Evolutionary conservation across 1,140 invertebrate genomes (phyloP).

Genomic region (Chrysoperla carnea): DNA sequence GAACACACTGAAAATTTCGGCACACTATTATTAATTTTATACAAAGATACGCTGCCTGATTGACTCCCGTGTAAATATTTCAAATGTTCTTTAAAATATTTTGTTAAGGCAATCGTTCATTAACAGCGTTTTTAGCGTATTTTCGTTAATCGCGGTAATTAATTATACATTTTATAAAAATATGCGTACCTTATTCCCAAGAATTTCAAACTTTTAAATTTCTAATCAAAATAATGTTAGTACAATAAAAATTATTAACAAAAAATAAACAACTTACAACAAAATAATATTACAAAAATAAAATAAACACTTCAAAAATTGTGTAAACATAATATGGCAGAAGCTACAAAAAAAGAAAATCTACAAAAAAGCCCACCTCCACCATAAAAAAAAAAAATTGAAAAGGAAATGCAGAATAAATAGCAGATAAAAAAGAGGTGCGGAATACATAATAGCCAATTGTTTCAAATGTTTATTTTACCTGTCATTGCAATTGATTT

Average conservation of each 20-base stretch:
- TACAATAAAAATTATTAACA: slow-evolving; percentile 1
- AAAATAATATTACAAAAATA: not conserved
- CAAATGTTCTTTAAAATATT: no score
- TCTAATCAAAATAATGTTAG: not conserved
- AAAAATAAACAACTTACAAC: no score
- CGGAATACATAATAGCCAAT: slow-evolving; percentile 2
- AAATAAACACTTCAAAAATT: slow-evolving; percentile 3
- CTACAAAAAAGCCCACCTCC: not conserved
- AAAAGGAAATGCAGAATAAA: slow-evolving; percentile 6
- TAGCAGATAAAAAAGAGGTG: slow-evolving; percentile 7
- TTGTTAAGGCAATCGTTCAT: no score
- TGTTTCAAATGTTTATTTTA: slow-evolving; percentile 15
- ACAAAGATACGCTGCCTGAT: no score
- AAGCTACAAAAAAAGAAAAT: slow-evolving; percentile 1
- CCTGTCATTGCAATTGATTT: slow-evolving; percentile 56
- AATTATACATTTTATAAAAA: no score
- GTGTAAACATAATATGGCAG: not conserved
- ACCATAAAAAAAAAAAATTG: slow-evolving; percentile 5
- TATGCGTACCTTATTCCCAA: no score
- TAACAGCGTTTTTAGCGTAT: no score
- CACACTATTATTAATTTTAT: no score
- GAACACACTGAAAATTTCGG: no score
- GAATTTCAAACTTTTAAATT: no score
- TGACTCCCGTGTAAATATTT: no score
- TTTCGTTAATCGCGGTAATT: no score